Percentiles rank a stretch among this genome's conserved stretches.
Evolutionary conservation across 92 coral and sea anemone genomes (phyloP).

Genomic region (Galaxea fascicularis): DNA sequence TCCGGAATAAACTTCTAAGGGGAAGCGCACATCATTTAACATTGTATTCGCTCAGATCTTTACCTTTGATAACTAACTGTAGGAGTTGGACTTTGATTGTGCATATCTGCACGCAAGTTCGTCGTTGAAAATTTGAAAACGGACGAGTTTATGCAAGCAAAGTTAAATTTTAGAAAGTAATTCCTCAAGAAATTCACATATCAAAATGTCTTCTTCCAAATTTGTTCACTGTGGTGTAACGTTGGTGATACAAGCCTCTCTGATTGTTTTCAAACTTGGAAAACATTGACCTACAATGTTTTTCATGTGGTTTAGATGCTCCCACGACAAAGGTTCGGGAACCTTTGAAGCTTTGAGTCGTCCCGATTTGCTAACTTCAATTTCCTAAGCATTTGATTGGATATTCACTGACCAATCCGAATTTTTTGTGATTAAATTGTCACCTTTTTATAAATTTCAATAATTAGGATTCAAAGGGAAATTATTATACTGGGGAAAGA

Average conservation of each 20-base stretch:
- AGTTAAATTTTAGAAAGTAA: neutral
- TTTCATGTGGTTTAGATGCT: neutral
- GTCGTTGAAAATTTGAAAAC: neutral
- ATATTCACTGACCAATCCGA: slow-evolving; percentile 26
- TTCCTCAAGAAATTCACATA: neutral
- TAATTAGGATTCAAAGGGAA: slow-evolving; percentile 6
- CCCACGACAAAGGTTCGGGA: neutral
- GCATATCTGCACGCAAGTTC: neutral
- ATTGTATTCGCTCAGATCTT: neutral
- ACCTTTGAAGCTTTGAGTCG: neutral
- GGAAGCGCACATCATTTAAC: neutral
- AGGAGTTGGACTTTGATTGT: neutral
- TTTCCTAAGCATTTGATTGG: slow-evolving; percentile 34
- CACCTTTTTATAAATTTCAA: slow-evolving; percentile 12
- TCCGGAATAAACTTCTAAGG: neutral
- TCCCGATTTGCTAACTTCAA: neutral
- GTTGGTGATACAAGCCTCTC: neutral
- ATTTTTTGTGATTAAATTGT: slow-evolving; percentile 4
- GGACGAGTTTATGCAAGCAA: neutral
- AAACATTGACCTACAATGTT: neutral
- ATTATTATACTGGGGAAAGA: neutral
- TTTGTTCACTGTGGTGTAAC: neutral
- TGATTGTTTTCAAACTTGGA: neutral
- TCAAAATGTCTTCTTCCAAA: neutral
- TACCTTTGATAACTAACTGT: no score